Conservation (phyloP, 2,888 invertebrate genomes). For the Diaprepes abbreviatus region DNA sequence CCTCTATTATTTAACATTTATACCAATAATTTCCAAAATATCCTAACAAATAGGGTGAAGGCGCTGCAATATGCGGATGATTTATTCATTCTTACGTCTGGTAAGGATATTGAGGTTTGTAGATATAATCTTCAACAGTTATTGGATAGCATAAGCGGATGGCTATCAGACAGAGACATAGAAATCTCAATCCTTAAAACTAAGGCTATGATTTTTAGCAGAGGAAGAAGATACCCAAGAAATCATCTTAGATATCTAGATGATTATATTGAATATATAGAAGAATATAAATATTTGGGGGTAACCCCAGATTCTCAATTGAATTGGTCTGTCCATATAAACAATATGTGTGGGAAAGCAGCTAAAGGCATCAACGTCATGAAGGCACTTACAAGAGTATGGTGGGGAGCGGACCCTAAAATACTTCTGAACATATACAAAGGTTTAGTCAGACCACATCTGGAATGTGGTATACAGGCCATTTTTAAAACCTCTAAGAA, state of each 20-base stretch:
- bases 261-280: not conserved
- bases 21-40: no score
- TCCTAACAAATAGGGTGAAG: not conserved
- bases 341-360: not conserved
- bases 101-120: not conserved
- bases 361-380: constrained; percentile 18
- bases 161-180: not conserved
- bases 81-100: not conserved
- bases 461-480: not conserved
- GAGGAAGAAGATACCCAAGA: not conserved
- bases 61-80: not conserved
- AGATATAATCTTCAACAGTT: no score
- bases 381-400: constrained; percentile 1
- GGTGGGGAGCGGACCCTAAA: constrained; percentile 20
- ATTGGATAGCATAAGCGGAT: not conserved
- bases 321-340: not conserved
- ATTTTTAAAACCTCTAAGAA: no score
- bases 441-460: not conserved
- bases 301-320: not conserved
- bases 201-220: not conserved
- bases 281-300: constrained; percentile 15
- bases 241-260: not conserved
- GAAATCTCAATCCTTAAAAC: not conserved
- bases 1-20: no score
- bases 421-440: not conserved